Evolutionary conservation across 2,797 vertebrate genomes (phyloP).

Genomic region (Platyrinchus mystaceus): DNA sequence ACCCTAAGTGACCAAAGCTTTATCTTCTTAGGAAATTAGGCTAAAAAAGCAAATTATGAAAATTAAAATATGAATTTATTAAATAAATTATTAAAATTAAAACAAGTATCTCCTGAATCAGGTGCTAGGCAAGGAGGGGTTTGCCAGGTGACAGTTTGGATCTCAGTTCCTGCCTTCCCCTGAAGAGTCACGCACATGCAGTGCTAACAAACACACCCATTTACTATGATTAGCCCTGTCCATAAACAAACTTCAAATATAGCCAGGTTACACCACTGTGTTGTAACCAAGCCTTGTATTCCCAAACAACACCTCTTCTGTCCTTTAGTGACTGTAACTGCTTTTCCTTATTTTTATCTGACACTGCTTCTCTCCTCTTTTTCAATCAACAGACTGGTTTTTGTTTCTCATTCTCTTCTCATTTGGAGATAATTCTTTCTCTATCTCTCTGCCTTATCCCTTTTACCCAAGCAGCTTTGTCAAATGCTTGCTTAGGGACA

Average conservation of each 20-base stretch:
- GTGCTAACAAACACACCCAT: not conserved
- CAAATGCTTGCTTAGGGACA: not conserved
- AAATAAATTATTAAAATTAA: not conserved
- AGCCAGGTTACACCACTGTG: not conserved
- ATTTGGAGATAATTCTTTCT: not conserved
- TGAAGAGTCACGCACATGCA: not conserved
- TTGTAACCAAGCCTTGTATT: not conserved
- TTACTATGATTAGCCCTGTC: not conserved
- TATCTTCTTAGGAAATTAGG: not conserved
- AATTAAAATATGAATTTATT: not conserved
- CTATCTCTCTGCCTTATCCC: not conserved
- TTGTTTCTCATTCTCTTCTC: not conserved
- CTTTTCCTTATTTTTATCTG: not conserved
- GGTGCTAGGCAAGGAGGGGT: not conserved
- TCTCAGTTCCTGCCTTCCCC: not conserved
- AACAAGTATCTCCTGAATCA: not conserved
- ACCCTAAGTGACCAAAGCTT: not conserved
- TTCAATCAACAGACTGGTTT: rapidly evolving
- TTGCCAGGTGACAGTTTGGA: not conserved
- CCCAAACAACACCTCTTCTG: not conserved
- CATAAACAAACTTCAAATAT: not conserved
- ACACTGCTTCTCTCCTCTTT: not conserved
- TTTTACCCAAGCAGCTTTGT: not conserved
- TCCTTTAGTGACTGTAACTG: not conserved
- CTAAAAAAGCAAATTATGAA: not conserved